Evolutionary conservation across 2,888 invertebrate genomes (phyloP).

Genomic region (Lasioglossum leucozonium): DNA sequence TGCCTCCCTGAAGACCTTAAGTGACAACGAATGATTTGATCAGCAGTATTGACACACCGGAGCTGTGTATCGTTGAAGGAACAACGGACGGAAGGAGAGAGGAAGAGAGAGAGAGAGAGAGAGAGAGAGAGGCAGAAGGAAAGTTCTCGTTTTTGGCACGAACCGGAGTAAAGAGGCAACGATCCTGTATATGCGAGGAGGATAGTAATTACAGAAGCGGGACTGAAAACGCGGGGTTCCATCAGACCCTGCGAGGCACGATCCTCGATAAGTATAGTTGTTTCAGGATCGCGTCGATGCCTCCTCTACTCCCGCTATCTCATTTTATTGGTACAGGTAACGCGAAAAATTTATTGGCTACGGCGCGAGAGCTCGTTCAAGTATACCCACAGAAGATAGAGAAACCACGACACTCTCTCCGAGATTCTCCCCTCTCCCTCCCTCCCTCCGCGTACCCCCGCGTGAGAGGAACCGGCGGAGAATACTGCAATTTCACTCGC

Average conservation of each 20-base stretch:
- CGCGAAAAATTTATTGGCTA: conserved; percentile 79
- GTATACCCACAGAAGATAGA: conserved; percentile 49
- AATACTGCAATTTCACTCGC: conserved; percentile 49
- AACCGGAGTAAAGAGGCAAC: conserved; percentile 67
- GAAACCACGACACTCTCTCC: conserved; percentile 45
- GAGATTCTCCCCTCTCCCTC: not conserved
- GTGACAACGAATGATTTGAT: not conserved
- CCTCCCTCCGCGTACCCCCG: not conserved
- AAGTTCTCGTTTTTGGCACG: conserved; percentile 61
- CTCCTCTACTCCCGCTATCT: conserved; percentile 82
- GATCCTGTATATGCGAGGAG: conserved; percentile 72
- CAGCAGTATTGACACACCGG: not conserved
- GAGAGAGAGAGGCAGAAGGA: conserved; percentile 5
- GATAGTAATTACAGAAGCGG: conserved; percentile 84
- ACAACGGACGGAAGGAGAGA: not conserved
- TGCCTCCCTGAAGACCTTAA: not conserved
- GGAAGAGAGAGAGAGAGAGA: too few relatives aligned
- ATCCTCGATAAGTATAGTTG: conserved; percentile 84
- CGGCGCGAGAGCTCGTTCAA: conserved; percentile 56
- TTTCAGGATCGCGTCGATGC: conserved; percentile 82
- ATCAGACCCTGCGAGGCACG: conserved; percentile 83
- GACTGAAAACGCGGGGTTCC: conserved; percentile 76
- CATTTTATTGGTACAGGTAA: conserved; percentile 82
- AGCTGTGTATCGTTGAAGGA: not conserved
- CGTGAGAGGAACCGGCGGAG: not conserved